These are phyloP conservation scores for Isaurus tuberculatus DNA, from an alignment of 92 coral and sea anemone species.

Conservation along the genomic window DNA sequence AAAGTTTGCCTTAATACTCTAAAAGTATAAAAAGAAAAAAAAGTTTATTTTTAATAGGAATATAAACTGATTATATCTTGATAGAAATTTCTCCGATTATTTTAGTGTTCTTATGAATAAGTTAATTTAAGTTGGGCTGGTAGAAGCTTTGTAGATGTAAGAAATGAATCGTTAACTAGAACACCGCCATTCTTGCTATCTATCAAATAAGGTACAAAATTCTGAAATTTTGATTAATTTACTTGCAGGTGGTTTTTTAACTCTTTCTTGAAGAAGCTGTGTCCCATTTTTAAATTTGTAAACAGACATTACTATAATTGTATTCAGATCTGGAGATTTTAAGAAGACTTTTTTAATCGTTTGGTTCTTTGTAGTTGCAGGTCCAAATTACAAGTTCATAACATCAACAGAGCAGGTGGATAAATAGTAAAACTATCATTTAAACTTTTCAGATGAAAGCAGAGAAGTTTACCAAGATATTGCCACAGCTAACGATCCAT, in stretches of 20 bases:
- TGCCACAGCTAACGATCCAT: not conserved
- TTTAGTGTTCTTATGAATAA: not conserved
- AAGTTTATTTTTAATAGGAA: too few species aligned
- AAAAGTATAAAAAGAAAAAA: too few species aligned
- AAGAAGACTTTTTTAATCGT: not conserved
- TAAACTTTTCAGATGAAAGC: too few species aligned
- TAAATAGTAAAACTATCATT: too few species aligned
- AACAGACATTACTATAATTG: not conserved
- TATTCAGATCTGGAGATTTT: not conserved
- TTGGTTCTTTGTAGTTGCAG: too few species aligned
- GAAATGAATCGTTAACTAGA: not conserved
- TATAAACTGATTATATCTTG: too few species aligned
- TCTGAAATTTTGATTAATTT: not conserved
- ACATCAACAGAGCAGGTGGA: too few species aligned
- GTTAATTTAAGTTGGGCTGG: not conserved
- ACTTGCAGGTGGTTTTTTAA: not conserved
- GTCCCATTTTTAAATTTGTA: not conserved
- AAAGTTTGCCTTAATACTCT: too few species aligned
- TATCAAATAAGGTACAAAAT: not conserved
- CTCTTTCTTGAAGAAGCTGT: not conserved
- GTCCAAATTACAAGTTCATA: too few species aligned
- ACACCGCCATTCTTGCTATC: not conserved
- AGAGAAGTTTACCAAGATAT: not conserved
- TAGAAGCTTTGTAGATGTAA: not conserved
- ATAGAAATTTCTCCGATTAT: too few species aligned